A percentile compares a stretch with the other conserved stretches of the same genome.
These are phyloP conservation scores for Sinella curviseta DNA, from an alignment of 1,140 invertebrate genomes.

Conservation along the genomic window DNA sequence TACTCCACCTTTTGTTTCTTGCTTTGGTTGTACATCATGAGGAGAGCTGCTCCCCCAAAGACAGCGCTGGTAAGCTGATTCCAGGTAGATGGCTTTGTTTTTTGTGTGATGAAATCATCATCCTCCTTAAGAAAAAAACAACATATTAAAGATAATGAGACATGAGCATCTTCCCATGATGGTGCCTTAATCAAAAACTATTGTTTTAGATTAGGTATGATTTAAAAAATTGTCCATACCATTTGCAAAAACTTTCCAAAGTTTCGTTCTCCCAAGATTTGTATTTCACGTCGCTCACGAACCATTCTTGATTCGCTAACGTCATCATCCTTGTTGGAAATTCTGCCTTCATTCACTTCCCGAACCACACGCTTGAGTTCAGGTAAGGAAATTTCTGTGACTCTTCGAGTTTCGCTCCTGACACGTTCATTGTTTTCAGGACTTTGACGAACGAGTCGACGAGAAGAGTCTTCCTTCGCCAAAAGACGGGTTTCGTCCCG, in stretches of 20 bases:
- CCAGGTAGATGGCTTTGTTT: slow-evolving; percentile 33
- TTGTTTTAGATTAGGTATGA: background rate
- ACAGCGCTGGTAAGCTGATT: slow-evolving; percentile 45
- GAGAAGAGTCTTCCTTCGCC: slow-evolving; percentile 22
- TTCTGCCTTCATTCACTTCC: slow-evolving; percentile 1
- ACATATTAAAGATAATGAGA: slow-evolving; percentile 1
- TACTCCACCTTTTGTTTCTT: slow-evolving; percentile 45
- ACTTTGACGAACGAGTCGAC: slow-evolving; percentile 11
- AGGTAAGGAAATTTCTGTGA: no score
- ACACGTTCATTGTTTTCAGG: background rate
- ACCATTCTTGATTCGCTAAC: background rate
- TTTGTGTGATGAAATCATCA: background rate
- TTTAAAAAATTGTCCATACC: slow-evolving; percentile 4
- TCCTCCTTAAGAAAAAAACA: background rate
- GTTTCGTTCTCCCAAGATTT: no score
- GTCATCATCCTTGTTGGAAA: background rate
- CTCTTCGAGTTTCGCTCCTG: background rate
- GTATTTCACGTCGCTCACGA: background rate
- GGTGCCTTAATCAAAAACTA: background rate
- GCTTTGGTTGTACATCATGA: slow-evolving; percentile 43
- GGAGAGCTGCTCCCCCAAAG: slow-evolving; percentile 46
- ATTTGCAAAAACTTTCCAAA: slow-evolving; percentile 4
- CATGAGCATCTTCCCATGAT: no score
- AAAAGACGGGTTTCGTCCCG: slow-evolving; percentile 21
- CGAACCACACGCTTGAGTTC: slow-evolving; percentile 27